phyloP scores from a whole-genome alignment of 2,888 invertebrate genomes.

The Eulithis testata region DNA sequence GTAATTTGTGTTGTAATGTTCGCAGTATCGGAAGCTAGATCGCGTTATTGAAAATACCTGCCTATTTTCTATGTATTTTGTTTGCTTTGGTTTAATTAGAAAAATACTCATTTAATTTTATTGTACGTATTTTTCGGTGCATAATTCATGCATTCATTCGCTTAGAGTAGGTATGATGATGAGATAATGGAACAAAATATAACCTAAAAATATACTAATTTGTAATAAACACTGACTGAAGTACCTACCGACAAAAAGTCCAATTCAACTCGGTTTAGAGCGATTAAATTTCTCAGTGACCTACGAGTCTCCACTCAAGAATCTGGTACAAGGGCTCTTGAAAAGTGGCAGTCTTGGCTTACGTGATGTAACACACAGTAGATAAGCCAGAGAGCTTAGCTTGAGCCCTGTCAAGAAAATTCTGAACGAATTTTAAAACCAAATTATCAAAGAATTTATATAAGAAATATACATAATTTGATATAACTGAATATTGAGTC shows the following conservation, averaged over 20 bases:
- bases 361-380: constrained; percentile 34
- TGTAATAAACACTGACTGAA: background rate
- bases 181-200: too few relatives aligned
- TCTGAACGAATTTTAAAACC: constrained; percentile 17
- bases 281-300: constrained; percentile 25
- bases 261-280: constrained; percentile 10
- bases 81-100: background rate
- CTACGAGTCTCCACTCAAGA: constrained; percentile 31
- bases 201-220: background rate
- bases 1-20: constrained; percentile 71
- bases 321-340: constrained; percentile 35
- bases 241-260: constrained; percentile 1
- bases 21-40: constrained; percentile 56
- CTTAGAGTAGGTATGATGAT: too few relatives aligned
- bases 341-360: constrained; percentile 37
- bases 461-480: too few relatives aligned
- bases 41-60: constrained; percentile 22
- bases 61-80: constrained; percentile 14
- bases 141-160: too few relatives aligned
- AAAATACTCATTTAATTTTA: background rate
- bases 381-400: constrained; percentile 34
- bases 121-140: too few relatives aligned
- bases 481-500: too few relatives aligned
- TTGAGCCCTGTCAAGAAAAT: constrained; percentile 25
- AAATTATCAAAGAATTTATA: background rate